These are phyloP conservation scores for Nipponia nippon DNA, from an alignment of 2,113 vertebrate genomes.

Conservation along the genomic window DNA sequence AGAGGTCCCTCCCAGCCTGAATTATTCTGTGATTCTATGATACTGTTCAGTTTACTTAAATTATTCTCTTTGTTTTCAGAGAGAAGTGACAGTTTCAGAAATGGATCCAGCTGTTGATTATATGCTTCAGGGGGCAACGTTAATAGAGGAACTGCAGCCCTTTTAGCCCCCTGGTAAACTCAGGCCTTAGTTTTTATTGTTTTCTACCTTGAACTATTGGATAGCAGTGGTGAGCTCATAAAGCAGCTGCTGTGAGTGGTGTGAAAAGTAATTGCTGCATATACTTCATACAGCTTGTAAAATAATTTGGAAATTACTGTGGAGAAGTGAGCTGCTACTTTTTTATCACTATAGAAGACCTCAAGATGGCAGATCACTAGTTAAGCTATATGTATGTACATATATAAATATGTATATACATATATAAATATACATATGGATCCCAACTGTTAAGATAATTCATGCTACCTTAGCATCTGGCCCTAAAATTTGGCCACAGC, in stretches of 20 bases:
- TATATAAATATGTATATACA: not conserved
- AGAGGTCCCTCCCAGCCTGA: not conserved
- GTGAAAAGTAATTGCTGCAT: constrained; percentile 36
- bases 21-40: not conserved
- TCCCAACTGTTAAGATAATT: not conserved
- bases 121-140: constrained; percentile 3
- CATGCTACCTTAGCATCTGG: not conserved
- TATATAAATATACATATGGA: not conserved
- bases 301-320: constrained; percentile 20
- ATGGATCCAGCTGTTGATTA: constrained; percentile 34
- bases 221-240: constrained; percentile 1
- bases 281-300: constrained; percentile 25
- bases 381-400: not conserved
- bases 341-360: not conserved
- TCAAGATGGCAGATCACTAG: constrained; percentile 1
- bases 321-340: not conserved
- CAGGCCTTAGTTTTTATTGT: constrained; percentile 20
- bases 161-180: constrained; percentile 42
- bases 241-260: constrained; percentile 41
- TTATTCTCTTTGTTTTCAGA: constrained; percentile 17
- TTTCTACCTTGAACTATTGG: constrained; percentile 15
- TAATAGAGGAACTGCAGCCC: constrained; percentile 14
- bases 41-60: constrained; percentile 10
- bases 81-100: constrained; percentile 24
- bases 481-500: not conserved